Evolutionary conservation across 2,888 invertebrate genomes (phyloP), one percentile per base, ranked within the genome.

Genomic region (Silvanus unidentatus): DNA sequence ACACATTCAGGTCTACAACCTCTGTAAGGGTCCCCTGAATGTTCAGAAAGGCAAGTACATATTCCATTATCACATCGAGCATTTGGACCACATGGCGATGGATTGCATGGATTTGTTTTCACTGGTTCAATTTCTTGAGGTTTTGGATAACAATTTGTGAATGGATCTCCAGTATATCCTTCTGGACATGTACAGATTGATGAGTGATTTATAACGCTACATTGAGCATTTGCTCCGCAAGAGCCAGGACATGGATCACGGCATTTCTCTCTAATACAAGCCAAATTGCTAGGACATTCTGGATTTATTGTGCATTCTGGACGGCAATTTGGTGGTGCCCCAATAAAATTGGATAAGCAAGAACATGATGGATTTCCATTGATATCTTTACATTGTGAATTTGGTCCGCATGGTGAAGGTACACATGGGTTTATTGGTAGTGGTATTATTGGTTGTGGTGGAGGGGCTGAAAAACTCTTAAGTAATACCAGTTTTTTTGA

Each of bases 1-100:
- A 86, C 75, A 66, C 90, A 90, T 73, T 89, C 88, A 1, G 88
- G 89, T 52, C 84, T 79, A 62, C 88, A 89, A 12, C 82, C 84
- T 22, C 76, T 68, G 61, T 82, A 84, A 12, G 88, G 87, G 72
- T 88, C 84, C 34, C 89, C 89, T 44, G 79, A 77, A 64, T 84
- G 86, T 57, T 86, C 85, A 13, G 75, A 71, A 42, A 82, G 64
- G 62, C 90, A 90, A 11, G 79, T 78, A 63, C 89, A 90, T 46
- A 77, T 66, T 12, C 63, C 86, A 82, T 66, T 77, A 73, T 27
- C 53, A 60, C 86, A 86, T 62, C 77, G 75, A 2, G 82, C 74
- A 66, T 81, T 82, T 45, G 76, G 71, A 37, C 83, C 83, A 60
- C 87, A 87, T 3, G 86, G 84, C 16, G 82, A 82, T 39, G 86